A percentile compares a stretch with the other conserved stretches of the same genome.
These are phyloP conservation scores for Zaprionus africanus DNA, from an alignment of 1,140 invertebrate genomes.

Conservation along the genomic window DNA sequence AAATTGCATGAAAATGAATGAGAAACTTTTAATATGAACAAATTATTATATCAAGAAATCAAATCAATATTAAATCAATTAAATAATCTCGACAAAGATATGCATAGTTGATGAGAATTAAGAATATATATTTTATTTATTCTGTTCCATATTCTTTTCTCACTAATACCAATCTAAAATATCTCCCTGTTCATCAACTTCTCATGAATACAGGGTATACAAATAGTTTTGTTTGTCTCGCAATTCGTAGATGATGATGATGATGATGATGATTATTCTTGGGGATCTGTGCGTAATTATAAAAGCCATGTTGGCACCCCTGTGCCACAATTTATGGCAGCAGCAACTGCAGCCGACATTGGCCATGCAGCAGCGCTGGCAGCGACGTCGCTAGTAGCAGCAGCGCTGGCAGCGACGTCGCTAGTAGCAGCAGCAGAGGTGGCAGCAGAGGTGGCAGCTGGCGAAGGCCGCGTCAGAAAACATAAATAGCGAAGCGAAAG, in stretches of 20 bases:
- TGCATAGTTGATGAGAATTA: background rate
- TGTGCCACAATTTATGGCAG: slow-evolving; percentile 65
- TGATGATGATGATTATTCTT: background rate
- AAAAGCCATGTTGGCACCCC: background rate
- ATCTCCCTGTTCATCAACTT: background rate
- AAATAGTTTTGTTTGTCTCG: background rate
- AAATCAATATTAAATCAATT: too few relatives aligned
- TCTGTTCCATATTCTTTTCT: background rate
- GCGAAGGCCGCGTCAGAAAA: slow-evolving; percentile 37
- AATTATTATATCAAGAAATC: too few relatives aligned
- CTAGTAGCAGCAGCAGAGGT: background rate
- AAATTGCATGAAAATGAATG: too few relatives aligned
- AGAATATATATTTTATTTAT: too few relatives aligned
- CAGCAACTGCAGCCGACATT: slow-evolving; percentile 49
- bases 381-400: background rate
- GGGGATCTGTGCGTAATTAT: slow-evolving; percentile 9
- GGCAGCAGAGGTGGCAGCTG: background rate
- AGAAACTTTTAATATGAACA: too few relatives aligned
- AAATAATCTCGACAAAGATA: background rate
- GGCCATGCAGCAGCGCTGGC: slow-evolving; percentile 22
- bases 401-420: background rate
- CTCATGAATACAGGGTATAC: background rate
- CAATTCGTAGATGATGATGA: background rate
- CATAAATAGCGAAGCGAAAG: slow-evolving; percentile 29
- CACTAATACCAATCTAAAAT: background rate